These are phyloP conservation scores for Sebastes cheni DNA, from an alignment of 2,797 vertebrate genomes.

Conservation along the genomic window DNA sequence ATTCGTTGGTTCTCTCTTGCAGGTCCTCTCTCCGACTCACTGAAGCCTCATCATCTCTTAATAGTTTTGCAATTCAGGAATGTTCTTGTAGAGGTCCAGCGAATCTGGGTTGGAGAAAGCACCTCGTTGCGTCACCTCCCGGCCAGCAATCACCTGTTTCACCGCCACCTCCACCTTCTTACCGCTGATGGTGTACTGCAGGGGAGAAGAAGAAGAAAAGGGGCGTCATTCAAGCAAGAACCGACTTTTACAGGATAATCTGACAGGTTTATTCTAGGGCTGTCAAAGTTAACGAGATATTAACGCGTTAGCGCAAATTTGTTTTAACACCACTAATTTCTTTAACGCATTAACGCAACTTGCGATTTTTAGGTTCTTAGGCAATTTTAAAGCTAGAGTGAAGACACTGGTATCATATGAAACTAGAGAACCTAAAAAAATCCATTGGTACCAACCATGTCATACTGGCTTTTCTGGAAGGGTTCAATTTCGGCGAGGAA, in stretches of 20 bases:
- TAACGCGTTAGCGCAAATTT: too few species aligned
- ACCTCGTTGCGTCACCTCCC: constrained; percentile 87
- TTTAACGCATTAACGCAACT: too few species aligned
- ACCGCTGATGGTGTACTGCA: constrained; percentile 95
- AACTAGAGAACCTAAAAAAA: too few species aligned
- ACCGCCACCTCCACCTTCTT: constrained; percentile 99
- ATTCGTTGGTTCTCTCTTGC: not conserved
- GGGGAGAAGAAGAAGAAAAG: not conserved
- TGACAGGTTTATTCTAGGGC: too few species aligned
- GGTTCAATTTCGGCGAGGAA: too few species aligned
- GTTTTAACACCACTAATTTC: too few species aligned
- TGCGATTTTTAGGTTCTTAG: too few species aligned
- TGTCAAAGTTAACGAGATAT: too few species aligned
- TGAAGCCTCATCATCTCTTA: constrained; percentile 48
- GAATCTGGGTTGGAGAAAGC: constrained; percentile 94
- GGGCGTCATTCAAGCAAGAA: not conserved
- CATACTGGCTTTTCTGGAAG: too few species aligned
- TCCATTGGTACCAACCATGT: too few species aligned
- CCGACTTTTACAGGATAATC: constrained; percentile 14
- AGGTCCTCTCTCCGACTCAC: not conserved
- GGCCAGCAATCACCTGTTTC: constrained; percentile 93
- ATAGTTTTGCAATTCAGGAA: constrained; percentile 93
- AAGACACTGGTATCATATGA: too few species aligned
- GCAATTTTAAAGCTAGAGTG: too few species aligned
- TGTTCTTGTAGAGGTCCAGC: constrained; percentile 92